Conservation (phyloP, 2,888 invertebrate species). For the Fragum fragum region DNA sequence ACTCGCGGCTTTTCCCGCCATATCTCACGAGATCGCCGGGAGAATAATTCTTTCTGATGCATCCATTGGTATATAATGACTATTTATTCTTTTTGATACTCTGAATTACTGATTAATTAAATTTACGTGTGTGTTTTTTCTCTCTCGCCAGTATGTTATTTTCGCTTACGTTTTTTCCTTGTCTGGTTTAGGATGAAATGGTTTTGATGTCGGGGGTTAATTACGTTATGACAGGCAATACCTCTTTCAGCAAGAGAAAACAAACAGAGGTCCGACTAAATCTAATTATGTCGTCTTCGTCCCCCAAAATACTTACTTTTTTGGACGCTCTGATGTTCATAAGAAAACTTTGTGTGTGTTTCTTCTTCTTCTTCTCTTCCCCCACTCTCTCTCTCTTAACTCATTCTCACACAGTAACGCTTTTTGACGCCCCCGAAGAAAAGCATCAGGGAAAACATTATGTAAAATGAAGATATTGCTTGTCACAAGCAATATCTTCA, state of each 20-base stretch:
- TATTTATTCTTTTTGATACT: conserved; percentile 68
- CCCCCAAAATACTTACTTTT: not conserved
- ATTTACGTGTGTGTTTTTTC: conserved; percentile 57
- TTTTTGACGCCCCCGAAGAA: no score
- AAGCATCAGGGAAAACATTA: no score
- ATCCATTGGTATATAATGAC: conserved; percentile 63
- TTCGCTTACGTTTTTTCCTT: conserved; percentile 45
- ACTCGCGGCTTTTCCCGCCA: conserved; percentile 29
- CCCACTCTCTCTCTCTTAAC: no score
- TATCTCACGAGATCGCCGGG: conserved; percentile 46
- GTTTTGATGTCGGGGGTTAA: conserved; percentile 39
- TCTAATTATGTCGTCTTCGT: conserved; percentile 1
- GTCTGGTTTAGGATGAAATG: conserved; percentile 26
- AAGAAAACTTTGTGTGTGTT: no score
- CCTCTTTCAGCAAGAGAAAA: conserved; percentile 1
- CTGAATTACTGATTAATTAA: conserved; percentile 67
- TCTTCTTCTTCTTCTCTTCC: no score
- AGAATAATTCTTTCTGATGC: conserved; percentile 63
- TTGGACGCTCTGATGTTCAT: no score
- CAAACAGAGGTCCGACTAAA: conserved; percentile 21
- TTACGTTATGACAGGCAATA: conserved; percentile 59
- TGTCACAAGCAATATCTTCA: no score
- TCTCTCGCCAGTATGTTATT: not conserved
- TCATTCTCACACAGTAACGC: no score
- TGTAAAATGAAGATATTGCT: no score